A percentile compares a stretch with the other conserved stretches of the same genome.
phyloP scores from a whole-genome alignment of 2,797 vertebrate species.

The Alcedo atthis region DNA sequence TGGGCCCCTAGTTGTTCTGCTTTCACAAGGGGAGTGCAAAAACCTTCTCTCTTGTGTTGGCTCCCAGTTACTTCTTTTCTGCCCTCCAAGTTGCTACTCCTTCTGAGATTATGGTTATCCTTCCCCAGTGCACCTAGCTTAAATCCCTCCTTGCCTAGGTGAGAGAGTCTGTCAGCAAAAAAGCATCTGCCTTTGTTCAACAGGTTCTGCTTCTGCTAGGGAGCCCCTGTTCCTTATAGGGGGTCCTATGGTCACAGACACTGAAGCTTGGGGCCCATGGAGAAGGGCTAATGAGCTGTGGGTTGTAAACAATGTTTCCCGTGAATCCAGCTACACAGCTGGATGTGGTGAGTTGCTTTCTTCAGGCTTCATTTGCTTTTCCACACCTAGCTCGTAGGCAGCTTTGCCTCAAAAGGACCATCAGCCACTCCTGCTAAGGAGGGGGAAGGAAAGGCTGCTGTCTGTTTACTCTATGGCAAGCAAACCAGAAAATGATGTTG shows the following conservation, averaged over 20 bases:
- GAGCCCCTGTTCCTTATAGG: not conserved
- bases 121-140: accelerated
- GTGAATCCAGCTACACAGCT: not conserved
- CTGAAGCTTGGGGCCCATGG: not conserved
- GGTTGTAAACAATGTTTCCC: not conserved
- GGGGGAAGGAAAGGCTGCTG: not conserved
- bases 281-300: not conserved
- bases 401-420: not conserved
- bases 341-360: not conserved
- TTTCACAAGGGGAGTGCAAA: not conserved
- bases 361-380: slow-evolving; percentile 13
- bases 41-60: not conserved
- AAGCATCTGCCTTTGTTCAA: accelerated
- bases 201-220: not conserved
- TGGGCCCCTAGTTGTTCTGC: not conserved
- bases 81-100: not conserved
- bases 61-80: not conserved
- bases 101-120: not conserved
- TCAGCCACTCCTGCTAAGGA: not conserved
- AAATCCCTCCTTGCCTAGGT: not conserved
- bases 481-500: slow-evolving; percentile 66
- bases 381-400: not conserved
- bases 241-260: not conserved
- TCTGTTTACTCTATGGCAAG: slow-evolving; percentile 56
- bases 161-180: not conserved